Conservation (phyloP, 2,113 vertebrate species). For the Alaudala cheleensis region DNA sequence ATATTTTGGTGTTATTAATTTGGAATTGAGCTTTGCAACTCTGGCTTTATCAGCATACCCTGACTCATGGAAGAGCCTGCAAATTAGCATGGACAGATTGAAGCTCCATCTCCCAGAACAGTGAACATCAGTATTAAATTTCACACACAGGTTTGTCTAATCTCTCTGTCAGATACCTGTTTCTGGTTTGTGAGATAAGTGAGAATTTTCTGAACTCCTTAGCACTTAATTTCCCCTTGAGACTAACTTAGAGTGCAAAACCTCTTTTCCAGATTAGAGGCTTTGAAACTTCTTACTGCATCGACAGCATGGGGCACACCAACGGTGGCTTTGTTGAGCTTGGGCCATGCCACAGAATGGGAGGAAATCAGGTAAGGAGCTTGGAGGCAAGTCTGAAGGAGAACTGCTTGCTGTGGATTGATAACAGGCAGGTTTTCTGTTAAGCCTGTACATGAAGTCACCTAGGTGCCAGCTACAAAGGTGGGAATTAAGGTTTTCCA, state of each 20-base stretch:
- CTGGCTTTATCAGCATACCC: not conserved
- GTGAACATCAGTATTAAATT: not conserved
- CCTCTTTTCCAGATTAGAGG: constrained; percentile 84
- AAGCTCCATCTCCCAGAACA: not conserved
- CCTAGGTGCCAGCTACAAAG: not conserved
- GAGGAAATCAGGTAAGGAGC: constrained; percentile 91
- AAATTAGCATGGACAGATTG: not conserved
- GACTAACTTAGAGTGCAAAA: not conserved
- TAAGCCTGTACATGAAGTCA: not conserved
- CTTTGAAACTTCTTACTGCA: constrained; percentile 91
- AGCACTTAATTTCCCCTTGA: not conserved
- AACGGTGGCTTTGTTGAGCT: constrained; percentile 91
- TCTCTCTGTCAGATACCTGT: not conserved
- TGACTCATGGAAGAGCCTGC: not conserved
- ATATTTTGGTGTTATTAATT: not conserved
- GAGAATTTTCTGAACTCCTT: not conserved
- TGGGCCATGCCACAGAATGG: constrained; percentile 96
- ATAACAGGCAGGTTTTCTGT: not conserved
- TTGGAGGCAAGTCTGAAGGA: not conserved
- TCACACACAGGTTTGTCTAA: not conserved
- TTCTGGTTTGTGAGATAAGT: not conserved
- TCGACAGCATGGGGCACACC: constrained; percentile 97
- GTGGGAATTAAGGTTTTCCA: not conserved
- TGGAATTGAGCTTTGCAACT: not conserved
- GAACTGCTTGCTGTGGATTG: not conserved